Conservation (phyloP, 2,888 invertebrate species). For the Mimas tiliae region DNA sequence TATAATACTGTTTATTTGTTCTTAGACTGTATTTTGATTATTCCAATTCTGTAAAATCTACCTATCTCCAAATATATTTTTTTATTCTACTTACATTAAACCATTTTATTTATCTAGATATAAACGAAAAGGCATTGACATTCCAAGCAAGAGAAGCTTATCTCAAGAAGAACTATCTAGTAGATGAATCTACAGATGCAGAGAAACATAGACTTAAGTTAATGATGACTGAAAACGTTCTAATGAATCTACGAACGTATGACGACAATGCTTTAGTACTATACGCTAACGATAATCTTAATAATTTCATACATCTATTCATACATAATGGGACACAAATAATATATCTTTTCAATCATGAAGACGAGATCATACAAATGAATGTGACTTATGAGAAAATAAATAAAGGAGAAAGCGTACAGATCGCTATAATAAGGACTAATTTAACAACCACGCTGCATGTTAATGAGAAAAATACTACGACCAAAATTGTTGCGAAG, state of each 20-base stretch:
- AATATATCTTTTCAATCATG: slow-evolving; percentile 93
- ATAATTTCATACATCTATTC: slow-evolving; percentile 96
- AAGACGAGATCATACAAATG: slow-evolving; percentile 91
- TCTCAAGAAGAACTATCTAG: slow-evolving; percentile 91
- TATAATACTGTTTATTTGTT: too few relatives aligned
- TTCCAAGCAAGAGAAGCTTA: slow-evolving; percentile 93
- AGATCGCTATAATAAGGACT: slow-evolving; percentile 92
- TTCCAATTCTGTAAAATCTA: too few relatives aligned
- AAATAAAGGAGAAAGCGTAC: slow-evolving; percentile 93
- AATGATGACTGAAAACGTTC: slow-evolving; percentile 91
- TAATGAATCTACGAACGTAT: slow-evolving; percentile 96
- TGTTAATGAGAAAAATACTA: slow-evolving; percentile 91
- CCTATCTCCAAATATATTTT: too few relatives aligned
- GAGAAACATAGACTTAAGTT: slow-evolving; percentile 87
- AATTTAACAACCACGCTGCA: slow-evolving; percentile 90
- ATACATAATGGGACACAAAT: slow-evolving; percentile 91
- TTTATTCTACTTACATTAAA: too few relatives aligned
- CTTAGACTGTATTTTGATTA: too few relatives aligned
- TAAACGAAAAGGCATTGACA: slow-evolving; percentile 94
- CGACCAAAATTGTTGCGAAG: slow-evolving; percentile 87
- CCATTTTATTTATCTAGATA: slow-evolving; percentile 84
- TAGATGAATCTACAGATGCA: slow-evolving; percentile 85
- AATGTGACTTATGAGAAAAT: slow-evolving; percentile 90
- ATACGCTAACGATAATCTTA: slow-evolving; percentile 96
- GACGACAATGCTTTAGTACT: slow-evolving; percentile 92